phyloP scores from a whole-genome alignment of 2,797 vertebrate genomes.

The Enteromius radiatus region DNA sequence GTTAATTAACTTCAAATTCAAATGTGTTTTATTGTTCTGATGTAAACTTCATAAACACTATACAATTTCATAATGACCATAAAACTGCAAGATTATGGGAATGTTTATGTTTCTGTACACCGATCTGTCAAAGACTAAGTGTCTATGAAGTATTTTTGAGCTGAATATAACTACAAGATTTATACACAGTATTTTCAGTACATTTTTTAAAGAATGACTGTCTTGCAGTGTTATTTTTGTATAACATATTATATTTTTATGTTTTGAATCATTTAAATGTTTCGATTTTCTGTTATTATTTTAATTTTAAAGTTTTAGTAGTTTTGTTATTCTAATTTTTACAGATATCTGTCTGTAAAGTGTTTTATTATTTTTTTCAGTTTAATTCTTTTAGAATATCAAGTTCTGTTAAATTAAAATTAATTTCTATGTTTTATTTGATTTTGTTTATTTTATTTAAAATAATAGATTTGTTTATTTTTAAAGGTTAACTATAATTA shows the following conservation, averaged over 20 bases:
- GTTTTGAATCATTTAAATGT: not conserved
- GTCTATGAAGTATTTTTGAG: too few species aligned
- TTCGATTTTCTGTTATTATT: not conserved
- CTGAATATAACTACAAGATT: not conserved
- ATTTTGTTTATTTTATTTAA: not conserved
- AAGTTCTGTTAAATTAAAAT: not conserved
- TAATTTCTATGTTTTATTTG: not conserved
- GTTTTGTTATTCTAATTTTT: not conserved
- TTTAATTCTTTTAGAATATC: not conserved
- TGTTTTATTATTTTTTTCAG: not conserved
- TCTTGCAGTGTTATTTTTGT: too few species aligned
- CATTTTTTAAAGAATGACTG: too few species aligned
- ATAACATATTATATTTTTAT: too few species aligned
- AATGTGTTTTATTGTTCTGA: not conserved
- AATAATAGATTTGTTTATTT: not conserved
- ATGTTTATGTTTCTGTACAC: not conserved
- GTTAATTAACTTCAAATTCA: not conserved
- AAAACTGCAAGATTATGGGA: not conserved
- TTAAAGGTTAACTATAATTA: not conserved
- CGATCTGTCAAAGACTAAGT: not conserved
- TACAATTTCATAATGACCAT: not conserved
- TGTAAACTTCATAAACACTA: not conserved
- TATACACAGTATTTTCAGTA: not conserved
- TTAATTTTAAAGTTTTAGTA: not conserved
- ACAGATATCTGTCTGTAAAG: not conserved